Evolutionary conservation across 2,113 vertebrate species (phyloP).

Genomic region (Canis aureus): DNA sequence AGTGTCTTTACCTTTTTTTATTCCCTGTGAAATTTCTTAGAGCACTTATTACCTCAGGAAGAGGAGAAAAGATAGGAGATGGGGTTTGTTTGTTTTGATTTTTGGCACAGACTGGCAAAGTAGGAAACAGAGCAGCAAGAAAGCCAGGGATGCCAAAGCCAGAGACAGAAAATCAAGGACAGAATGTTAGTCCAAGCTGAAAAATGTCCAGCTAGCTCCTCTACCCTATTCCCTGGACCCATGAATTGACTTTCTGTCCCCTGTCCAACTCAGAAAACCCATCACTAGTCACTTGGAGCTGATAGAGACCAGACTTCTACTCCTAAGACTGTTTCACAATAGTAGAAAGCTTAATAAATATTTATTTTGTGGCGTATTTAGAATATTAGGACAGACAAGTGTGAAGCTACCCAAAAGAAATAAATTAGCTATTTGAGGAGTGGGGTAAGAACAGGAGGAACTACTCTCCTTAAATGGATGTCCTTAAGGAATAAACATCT

Average conservation of each 20-base stretch:
- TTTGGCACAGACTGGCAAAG: neutral
- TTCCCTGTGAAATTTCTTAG: conserved; percentile 1
- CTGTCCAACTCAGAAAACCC: neutral
- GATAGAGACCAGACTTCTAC: neutral
- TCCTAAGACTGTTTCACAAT: conserved; percentile 41
- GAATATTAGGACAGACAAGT: conserved; percentile 40
- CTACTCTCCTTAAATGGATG: conserved; percentile 47
- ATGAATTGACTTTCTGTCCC: neutral
- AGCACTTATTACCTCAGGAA: conserved; percentile 44
- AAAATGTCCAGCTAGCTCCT: neutral
- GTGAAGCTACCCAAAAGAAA: conserved; percentile 59
- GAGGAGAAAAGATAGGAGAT: neutral
- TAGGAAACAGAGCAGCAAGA: neutral
- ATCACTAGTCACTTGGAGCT: conserved; percentile 26
- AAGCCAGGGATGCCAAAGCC: neutral
- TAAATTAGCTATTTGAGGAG: conserved; percentile 57
- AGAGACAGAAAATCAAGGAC: neutral
- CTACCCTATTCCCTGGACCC: neutral
- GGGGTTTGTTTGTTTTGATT: neutral
- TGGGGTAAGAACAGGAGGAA: neutral
- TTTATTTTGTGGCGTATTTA: neutral
- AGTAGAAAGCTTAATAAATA: conserved; percentile 51
- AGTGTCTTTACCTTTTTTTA: neutral
- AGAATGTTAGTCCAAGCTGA: neutral
- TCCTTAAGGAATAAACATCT: conserved; percentile 60